These are phyloP conservation scores for Pandion haliaetus DNA, from an alignment of 2,113 vertebrate species.

Conservation along the genomic window DNA sequence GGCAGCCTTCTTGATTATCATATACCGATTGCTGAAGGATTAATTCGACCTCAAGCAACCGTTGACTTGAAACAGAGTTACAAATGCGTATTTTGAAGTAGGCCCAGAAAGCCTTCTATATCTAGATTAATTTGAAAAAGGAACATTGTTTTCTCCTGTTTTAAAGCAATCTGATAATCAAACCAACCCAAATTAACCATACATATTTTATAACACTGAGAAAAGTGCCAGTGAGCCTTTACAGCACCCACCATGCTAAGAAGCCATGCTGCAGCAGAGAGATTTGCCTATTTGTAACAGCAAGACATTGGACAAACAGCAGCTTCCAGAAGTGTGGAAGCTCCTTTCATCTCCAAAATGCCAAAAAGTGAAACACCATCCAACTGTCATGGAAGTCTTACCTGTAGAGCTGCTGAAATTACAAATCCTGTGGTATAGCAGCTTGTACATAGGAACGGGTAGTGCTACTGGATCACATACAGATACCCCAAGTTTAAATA, in stretches of 20 bases:
- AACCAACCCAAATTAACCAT: neutral
- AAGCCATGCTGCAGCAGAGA: neutral
- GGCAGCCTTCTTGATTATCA: neutral
- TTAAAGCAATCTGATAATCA: neutral
- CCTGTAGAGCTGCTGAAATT: neutral
- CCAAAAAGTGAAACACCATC: neutral
- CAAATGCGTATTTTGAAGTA: neutral
- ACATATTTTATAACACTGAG: neutral
- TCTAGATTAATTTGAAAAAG: neutral
- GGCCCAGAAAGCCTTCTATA: neutral
- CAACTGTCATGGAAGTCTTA: neutral
- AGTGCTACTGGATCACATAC: neutral
- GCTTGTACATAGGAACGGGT: fast-evolving
- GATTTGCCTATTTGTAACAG: neutral
- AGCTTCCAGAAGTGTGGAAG: neutral
- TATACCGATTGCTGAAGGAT: neutral
- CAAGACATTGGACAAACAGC: neutral
- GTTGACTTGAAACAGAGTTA: neutral
- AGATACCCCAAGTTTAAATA: neutral
- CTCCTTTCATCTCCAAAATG: neutral
- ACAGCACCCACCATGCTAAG: neutral
- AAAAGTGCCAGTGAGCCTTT: neutral
- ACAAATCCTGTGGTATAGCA: neutral
- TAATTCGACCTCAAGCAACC: neutral
- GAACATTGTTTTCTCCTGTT: neutral